Base-by-base conservation (phyloP, 2,888 invertebrate species). In the Dynastes grantii region DNA sequence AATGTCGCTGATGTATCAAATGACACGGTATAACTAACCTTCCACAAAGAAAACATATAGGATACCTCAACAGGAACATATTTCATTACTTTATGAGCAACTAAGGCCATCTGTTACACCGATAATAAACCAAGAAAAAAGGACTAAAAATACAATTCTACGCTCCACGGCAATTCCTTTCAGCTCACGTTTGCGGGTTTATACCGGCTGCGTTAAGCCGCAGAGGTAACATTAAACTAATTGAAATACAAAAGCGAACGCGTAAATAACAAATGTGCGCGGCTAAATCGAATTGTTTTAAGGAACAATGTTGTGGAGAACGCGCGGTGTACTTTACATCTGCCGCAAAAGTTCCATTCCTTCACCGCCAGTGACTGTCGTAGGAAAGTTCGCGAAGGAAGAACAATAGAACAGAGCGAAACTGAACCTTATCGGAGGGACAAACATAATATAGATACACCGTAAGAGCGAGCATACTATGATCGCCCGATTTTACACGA, bases 211-310 rank as follows among this genome's bases (percentile, higher is more conserved):
- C 63, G 9, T 0, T 63, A 32, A 63, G 13, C 32, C 63, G 63
- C 63, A 32, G 27, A 63, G 63, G 63, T 63, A 63, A 63, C 63
- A 63, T 63, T 32, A 63, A 63, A 63, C 63, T 63, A 63, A 63
- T 63, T 63, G 32, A 32, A 63, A 63, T 32, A 63, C 63, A 29
- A 11, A 63, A 63, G 63, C 63, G 63, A 32, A 32, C 63, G 2
- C 63, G 32, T 9, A 63, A 32, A 63, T 63, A 29, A 63, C 27
- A 63, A 29, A 63, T 63, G 27, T 29, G 11, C 29, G 27, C 11
- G 32, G 63, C 2, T 55, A 63, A 63, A 63, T 63, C 29, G 63
- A 63, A 63, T 63, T 32, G 63, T 32, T 63, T 29, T 63, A 63
- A 32, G 63, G 13, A 63, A 63, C 29, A 63, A 63, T 29, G 63